Evolutionary conservation across 1,140 invertebrate species (phyloP), one percentile per base, ranked within the genome.

Genomic region (Papilio helenus): DNA sequence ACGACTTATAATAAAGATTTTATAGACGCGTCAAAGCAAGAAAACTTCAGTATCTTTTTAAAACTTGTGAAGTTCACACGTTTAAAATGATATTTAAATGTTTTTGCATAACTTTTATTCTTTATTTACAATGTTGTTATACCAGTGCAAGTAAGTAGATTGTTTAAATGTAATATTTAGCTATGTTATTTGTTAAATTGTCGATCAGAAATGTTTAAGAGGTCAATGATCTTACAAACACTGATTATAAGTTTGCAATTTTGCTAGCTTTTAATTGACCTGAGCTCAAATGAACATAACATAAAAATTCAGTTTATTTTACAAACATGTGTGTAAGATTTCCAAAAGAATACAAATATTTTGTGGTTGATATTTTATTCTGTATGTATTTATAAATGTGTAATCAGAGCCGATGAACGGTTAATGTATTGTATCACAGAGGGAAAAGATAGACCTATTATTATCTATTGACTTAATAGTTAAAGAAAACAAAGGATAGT

Each of bases 101-200:
- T 74, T 72, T 0, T 44, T 74, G 44, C 51, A 20, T n/a, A 26
- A 3, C 16, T 44, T 74, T 74, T 20, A 49, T 74, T 29, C 9
- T 74, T 46, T 46, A 10, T 23, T 74, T 74, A 39, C 72, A 74
- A 51, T 74, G 72, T 18, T 74, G 12, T 23, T 46, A 46, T 26
- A 23, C 44, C 23, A 16, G 72, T 51, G 72, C 72, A 44, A 74
- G 72, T 74, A 18, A 74, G 72, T 49, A 18, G 14, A 72, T 46
- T 73, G 18, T 16, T 46, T 14, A 46, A 46, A 29, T 29, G 29
- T 29, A 29, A 29, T 29, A 29, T 29, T 29, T 29, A 29, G 29
- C 29, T 29, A 29, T 29, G 29, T 29, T n/a, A n/a, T n/a, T n/a
- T n/a, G 39, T 9, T 4, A 42, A 58, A 2, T 58, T 20, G n/a